A percentile compares a stretch with the other conserved stretches of the same genome.
Conservation (phyloP, 2,888 invertebrate genomes). For the Conomelus anceps region DNA sequence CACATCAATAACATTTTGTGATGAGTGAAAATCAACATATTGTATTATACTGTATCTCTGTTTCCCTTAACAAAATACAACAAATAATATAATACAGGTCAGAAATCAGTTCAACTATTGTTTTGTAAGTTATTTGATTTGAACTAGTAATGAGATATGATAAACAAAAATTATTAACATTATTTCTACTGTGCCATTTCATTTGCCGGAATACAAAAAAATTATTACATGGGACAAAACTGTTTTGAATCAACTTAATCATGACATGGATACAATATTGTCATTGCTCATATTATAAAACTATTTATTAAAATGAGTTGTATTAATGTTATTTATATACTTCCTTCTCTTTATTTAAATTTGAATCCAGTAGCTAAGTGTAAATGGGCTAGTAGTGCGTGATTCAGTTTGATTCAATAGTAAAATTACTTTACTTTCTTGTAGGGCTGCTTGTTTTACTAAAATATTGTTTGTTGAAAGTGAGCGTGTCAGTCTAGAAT, state of each 20-base stretch:
- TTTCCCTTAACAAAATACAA: not conserved
- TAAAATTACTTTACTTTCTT: too few species aligned
- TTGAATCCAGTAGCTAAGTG: not conserved
- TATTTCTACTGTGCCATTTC: not conserved
- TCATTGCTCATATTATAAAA: slow-evolving; percentile 9
- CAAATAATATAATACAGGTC: not conserved
- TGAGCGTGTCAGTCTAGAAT: too few species aligned
- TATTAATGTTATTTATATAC: not conserved
- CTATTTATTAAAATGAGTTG: not conserved
- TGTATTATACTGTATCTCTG: not conserved
- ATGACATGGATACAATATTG: slow-evolving; percentile 7
- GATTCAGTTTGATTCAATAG: too few species aligned
- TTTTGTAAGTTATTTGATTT: not conserved
- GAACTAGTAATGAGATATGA: not conserved
- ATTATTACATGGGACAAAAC: not conserved
- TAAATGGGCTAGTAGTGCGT: too few species aligned
- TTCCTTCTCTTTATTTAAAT: not conserved
- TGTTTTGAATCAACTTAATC: not conserved
- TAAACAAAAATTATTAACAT: not conserved
- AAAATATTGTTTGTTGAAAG: too few species aligned
- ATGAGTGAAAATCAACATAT: not conserved
- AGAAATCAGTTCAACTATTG: not conserved
- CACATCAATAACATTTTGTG: not conserved
- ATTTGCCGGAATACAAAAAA: not conserved
- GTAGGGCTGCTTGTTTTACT: too few species aligned